Conservation (phyloP, 2,113 vertebrate genomes). For the Lasiurus borealis region DNA sequence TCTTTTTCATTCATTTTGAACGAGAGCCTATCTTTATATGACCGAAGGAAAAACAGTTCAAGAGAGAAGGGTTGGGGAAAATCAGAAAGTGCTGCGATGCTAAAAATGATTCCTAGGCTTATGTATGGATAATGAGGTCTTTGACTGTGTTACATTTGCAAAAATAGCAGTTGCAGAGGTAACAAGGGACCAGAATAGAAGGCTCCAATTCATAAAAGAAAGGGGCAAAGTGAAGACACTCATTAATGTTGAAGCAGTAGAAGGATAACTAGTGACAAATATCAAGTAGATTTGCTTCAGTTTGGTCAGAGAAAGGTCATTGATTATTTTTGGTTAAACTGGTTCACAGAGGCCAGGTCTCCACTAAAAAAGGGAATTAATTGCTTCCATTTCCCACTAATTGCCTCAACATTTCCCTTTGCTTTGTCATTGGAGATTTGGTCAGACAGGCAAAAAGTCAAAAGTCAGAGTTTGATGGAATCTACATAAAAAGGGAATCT, state of each 20-base stretch:
- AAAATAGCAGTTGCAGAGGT: constrained; percentile 72
- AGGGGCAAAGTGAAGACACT: constrained; percentile 75
- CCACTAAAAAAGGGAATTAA: constrained; percentile 82
- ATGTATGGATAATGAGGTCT: constrained; percentile 60
- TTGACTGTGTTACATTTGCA: constrained; percentile 73
- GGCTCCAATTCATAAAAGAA: constrained; percentile 67
- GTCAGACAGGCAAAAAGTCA: constrained; percentile 82
- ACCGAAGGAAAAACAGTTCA: background rate
- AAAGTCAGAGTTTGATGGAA: constrained; percentile 84
- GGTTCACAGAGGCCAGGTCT: constrained; percentile 79
- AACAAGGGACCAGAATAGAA: constrained; percentile 69
- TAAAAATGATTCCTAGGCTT: constrained; percentile 49
- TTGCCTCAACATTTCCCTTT: constrained; percentile 84
- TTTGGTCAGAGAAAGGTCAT: constrained; percentile 82
- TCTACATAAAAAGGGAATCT: constrained; percentile 84
- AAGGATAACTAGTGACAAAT: constrained; percentile 80
- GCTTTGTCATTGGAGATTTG: constrained; percentile 84
- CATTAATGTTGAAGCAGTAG: constrained; percentile 79
- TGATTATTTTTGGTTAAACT: constrained; percentile 85
- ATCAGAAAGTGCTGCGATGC: background rate
- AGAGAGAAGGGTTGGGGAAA: background rate
- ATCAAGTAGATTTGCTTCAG: constrained; percentile 79
- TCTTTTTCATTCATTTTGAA: constrained; percentile 49
- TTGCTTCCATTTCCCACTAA: constrained; percentile 82
- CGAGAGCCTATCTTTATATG: background rate